Evolutionary conservation across 2,888 invertebrate species (phyloP).

Genomic region (Germaria angustata): DNA sequence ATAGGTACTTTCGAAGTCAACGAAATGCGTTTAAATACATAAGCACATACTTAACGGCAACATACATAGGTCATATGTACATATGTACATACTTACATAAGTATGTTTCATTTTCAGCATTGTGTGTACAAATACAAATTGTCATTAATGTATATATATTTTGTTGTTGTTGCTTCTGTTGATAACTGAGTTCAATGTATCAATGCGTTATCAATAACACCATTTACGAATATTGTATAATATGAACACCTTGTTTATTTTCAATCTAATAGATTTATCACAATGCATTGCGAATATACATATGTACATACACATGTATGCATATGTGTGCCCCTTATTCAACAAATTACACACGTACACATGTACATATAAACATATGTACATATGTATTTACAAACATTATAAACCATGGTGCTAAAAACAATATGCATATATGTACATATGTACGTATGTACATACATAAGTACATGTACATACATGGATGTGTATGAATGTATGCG

Average conservation of each 20-base stretch:
- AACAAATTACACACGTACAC: not conserved
- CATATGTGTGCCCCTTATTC: not conserved
- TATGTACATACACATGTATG: not conserved
- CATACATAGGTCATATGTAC: no score
- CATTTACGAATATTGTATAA: constrained; percentile 13
- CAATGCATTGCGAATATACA: not conserved
- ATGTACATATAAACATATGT: not conserved
- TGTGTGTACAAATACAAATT: no score
- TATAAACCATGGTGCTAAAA: not conserved
- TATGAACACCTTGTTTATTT: constrained; percentile 36
- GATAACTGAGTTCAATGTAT: constrained; percentile 21
- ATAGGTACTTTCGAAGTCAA: not conserved
- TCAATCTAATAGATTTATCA: constrained; percentile 26
- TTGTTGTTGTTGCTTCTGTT: not conserved
- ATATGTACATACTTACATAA: no score
- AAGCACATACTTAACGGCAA: no score
- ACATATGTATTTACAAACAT: not conserved
- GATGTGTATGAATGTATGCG: no score
- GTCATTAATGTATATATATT: no score
- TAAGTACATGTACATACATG: not conserved
- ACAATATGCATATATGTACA: no score
- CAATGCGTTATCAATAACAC: constrained; percentile 15
- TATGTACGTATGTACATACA: not conserved
- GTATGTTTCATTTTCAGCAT: no score
- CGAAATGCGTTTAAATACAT: not conserved